Percentiles rank a stretch among this genome's conserved stretches.
Evolutionary conservation across 2,113 vertebrate genomes (phyloP).

Genomic region (Scomber japonicus): DNA sequence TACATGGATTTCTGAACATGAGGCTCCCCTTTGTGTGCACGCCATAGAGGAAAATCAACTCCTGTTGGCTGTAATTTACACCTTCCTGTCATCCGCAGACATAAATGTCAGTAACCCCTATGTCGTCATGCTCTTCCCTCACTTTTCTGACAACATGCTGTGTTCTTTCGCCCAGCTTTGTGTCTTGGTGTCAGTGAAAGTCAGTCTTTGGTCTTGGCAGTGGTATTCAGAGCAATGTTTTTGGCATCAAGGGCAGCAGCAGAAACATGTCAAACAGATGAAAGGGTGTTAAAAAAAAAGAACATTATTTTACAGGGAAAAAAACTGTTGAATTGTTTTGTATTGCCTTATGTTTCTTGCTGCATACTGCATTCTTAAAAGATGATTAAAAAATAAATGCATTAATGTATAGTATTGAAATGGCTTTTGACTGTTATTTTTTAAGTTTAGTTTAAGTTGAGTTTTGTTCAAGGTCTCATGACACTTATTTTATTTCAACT

Average conservation of each 20-base stretch:
- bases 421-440: background rate
- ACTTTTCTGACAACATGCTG: constrained; percentile 23
- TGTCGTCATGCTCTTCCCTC: constrained; percentile 23
- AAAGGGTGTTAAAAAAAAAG: constrained; percentile 8
- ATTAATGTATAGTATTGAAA: too few species aligned
- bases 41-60: constrained; percentile 19
- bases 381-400: background rate
- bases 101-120: constrained; percentile 53
- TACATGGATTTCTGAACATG: constrained; percentile 9
- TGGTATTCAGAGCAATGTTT: constrained; percentile 24
- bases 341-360: background rate
- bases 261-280: background rate
- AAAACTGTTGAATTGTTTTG: background rate
- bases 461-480: background rate
- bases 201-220: constrained; percentile 12
- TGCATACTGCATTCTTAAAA: too few species aligned
- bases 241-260: constrained; percentile 3
- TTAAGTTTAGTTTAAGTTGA: background rate
- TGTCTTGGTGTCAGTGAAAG: constrained; percentile 23
- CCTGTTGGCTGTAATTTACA: constrained; percentile 62
- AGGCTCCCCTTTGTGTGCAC: constrained; percentile 14
- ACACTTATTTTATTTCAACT: constrained; percentile 1
- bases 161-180: constrained; percentile 14
- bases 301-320: constrained; percentile 14
- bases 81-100: constrained; percentile 45